Base-by-base conservation (phyloP, 2,888 invertebrate genomes). In the Pandemis cinnamomeana region DNA sequence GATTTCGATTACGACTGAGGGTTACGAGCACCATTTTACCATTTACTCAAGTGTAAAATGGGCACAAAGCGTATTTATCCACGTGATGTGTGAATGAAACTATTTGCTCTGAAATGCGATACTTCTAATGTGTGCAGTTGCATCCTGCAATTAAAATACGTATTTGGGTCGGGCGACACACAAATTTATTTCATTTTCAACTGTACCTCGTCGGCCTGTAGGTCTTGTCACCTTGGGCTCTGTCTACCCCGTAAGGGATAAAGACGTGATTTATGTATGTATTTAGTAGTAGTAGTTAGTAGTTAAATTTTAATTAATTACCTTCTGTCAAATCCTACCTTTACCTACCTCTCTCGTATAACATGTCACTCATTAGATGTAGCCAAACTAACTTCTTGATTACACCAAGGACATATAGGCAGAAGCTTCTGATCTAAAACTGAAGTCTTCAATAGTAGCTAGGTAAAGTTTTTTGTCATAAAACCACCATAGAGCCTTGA, bases 31-130 rank as follows among this genome's bases (percentile, higher is more conserved):
- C 53, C 55, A 46, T 41, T 15, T n/a, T 58, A 64, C 68, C 63
- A 64, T 73, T 73, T 58, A 60, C 64, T 73, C 73, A 73, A 69
- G 73, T 73, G 73, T 73, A 11, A 69, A 67, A 51, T 64, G 64
- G 60, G 64, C 20, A 69, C 69, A 66, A 64, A 72, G 69, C 42
- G 51, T 15, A 51, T 60, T 60, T 70, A 64, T 51, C 27, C 36
- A 73, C 51, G 66, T 27, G 64, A 44, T 36, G 44, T 60, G 60
- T 67, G 60, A 66, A 71, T 58, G 27, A 41, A 58, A 58, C 60
- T 72, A 53, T 7, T 53, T 51, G 53, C n/a, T 46, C 15, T 71
- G 67, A 71, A 67, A 71, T 51, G 20, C 20, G 42, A 67, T 67
- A 61, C 42, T 51, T 61, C 53, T 67, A 67, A 61, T 61, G 55